Conservation (phyloP, 2,888 invertebrate species). For the Hypomecis atomaria region DNA sequence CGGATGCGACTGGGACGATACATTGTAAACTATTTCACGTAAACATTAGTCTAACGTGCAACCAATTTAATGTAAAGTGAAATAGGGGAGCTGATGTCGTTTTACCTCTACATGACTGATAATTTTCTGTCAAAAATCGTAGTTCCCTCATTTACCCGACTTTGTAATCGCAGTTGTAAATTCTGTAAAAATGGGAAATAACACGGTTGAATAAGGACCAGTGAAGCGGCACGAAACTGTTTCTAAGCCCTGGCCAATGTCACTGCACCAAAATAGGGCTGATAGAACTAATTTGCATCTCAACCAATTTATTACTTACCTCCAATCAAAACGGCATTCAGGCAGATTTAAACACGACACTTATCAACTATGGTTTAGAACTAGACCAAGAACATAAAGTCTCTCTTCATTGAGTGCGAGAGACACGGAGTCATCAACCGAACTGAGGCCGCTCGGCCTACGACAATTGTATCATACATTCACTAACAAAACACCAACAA, state of each 20-base stretch:
- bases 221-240: slow-evolving; percentile 11
- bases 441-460: slow-evolving; percentile 66
- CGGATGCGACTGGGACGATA: slow-evolving; percentile 63
- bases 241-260: slow-evolving; percentile 10
- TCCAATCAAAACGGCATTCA: slow-evolving; percentile 30
- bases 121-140: not conserved
- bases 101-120: not conserved
- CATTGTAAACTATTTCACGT: slow-evolving; percentile 20
- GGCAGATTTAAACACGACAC: slow-evolving; percentile 39
- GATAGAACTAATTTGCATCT: slow-evolving; percentile 28
- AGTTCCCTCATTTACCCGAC: not conserved
- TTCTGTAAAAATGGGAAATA: slow-evolving; percentile 2
- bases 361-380: slow-evolving; percentile 45
- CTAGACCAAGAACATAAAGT: slow-evolving; percentile 51
- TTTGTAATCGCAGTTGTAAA: not conserved
- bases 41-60: slow-evolving; percentile 19
- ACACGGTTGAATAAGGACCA: slow-evolving; percentile 1
- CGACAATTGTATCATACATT: slow-evolving; percentile 77
- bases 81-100: too few relatives aligned
- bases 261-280: slow-evolving; percentile 3
- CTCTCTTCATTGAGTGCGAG: slow-evolving; percentile 60
- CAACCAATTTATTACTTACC: slow-evolving; percentile 34
- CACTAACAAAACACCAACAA: slow-evolving; percentile 82
- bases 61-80: not conserved
- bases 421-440: slow-evolving; percentile 66